phyloP scores from a whole-genome alignment of 2,113 vertebrate genomes.

The Paraplagusia blochii region DNA sequence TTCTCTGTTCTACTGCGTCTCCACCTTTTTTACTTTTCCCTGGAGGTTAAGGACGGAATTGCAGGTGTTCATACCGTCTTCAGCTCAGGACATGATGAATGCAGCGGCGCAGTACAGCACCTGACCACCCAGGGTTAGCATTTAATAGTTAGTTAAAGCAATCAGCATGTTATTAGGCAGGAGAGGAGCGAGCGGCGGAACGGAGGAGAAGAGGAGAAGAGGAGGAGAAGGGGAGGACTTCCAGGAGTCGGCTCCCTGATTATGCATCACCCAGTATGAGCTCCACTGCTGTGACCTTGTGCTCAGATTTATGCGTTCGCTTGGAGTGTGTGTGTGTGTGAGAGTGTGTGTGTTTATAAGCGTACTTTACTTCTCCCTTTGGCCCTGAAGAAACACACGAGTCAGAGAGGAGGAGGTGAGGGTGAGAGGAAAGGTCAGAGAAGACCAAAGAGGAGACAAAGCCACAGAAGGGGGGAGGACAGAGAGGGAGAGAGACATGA shows the following conservation, averaged over 20 bases:
- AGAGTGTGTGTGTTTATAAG: no score
- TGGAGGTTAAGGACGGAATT: no score
- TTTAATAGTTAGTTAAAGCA: no score
- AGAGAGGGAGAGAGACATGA: neutral
- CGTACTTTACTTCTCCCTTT: constrained; percentile 44
- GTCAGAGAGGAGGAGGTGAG: constrained; percentile 44
- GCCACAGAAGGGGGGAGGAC: constrained; percentile 12
- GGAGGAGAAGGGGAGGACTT: constrained; percentile 41
- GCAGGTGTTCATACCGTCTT: no score
- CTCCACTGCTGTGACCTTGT: constrained; percentile 64
- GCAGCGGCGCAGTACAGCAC: no score
- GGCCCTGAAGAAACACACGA: constrained; percentile 50
- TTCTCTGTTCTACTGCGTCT: no score
- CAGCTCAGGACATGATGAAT: no score
- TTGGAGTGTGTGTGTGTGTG: constrained; percentile 17
- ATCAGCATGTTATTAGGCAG: no score
- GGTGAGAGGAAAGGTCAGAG: constrained; percentile 29
- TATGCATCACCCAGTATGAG: constrained; percentile 59
- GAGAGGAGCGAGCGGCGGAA: constrained; percentile 8
- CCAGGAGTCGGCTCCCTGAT: constrained; percentile 52
- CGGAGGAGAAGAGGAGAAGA: constrained; percentile 48
- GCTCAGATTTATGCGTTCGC: constrained; percentile 66
- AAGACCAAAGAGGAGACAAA: constrained; percentile 9
- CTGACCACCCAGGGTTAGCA: no score
- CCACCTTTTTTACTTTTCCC: no score